Evolutionary conservation across 2,113 vertebrate species (phyloP), one percentile per base, ranked within the genome.

Genomic region (Pardalotus punctatus): DNA sequence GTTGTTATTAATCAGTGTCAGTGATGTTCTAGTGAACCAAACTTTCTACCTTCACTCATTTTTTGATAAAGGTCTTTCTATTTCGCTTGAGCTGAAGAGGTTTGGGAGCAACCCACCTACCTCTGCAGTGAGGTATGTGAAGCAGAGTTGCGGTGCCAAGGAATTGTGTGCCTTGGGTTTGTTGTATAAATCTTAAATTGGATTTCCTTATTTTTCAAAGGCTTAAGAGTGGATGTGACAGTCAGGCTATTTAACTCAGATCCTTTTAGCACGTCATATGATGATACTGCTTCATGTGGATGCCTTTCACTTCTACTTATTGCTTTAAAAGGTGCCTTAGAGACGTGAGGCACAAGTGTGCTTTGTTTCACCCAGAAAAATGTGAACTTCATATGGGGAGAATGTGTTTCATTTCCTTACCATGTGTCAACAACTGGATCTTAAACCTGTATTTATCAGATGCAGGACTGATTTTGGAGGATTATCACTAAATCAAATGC

Each of bases 381-480:
- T 81, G 92, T 88, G 88, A 96, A 78, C 72, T 93, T 96, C 92
- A 94, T 96, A 92, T 78, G 61, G n/a, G 82, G 79, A 93, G 93
- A 96, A 96, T 74, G 93, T 95, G 94, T 97, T 97, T 97, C 90
- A 96, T 97, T 97, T 97, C 93, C 96, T 97, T 94, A 90, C 69
- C 82, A 67, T 45, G 76, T 95, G 94, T 96, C 96, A 96, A 94
- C 93, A 94, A 92, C 96, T 94, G 82, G 54, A 67, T 95, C 64
- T 91, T 92, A 83, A 95, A 94, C 76, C 36, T 64, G 42, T 95
- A 79, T 96, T 96, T 94, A 88, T 97, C 88, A 95, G 88, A 94
- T 74, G 79, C 94, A 95, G 96, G 83, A 51, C 71, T 92, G 72
- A 14, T 93, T 92, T 94, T 67, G 69, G 86, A 90, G 90, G 93